Evolutionary conservation across 1,140 invertebrate genomes (phyloP).

Genomic region (Diorhabda sublineata): DNA sequence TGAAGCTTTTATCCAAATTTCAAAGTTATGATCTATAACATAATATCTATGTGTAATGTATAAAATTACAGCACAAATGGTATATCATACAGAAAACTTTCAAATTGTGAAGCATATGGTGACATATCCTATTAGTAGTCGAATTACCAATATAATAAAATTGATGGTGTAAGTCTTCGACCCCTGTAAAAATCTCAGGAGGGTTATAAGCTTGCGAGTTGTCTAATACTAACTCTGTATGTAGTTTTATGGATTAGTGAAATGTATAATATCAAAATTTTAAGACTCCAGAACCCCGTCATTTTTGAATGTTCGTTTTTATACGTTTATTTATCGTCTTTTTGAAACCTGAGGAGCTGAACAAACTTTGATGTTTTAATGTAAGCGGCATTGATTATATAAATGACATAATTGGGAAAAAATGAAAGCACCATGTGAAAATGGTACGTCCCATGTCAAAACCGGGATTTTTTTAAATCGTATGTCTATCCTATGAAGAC

Average conservation of each 20-base stretch:
- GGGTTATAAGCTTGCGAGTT: neutral
- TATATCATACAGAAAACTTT: neutral
- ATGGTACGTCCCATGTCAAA: too few species aligned
- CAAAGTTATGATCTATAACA: too few species aligned
- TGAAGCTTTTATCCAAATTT: too few species aligned
- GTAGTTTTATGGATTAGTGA: conserved; percentile 7
- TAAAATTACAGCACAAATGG: too few species aligned
- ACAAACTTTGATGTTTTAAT: too few species aligned
- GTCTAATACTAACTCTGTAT: neutral
- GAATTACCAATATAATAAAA: conserved; percentile 10
- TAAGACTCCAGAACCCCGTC: conserved; percentile 7
- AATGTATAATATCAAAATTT: conserved; percentile 9
- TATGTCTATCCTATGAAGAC: too few species aligned
- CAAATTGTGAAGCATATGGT: conserved; percentile 4
- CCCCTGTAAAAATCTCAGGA: neutral
- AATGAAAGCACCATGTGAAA: too few species aligned
- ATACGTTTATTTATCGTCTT: neutral
- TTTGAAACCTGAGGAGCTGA: too few species aligned
- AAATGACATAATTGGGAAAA: too few species aligned
- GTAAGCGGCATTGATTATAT: too few species aligned
- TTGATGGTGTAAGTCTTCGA: neutral
- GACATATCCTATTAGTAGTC: conserved; percentile 8
- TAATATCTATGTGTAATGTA: too few species aligned
- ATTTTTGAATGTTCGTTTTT: conserved; percentile 4
- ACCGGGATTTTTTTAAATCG: too few species aligned